Conservation (phyloP, 2,888 invertebrate genomes). For the Atethmia centrago region DNA sequence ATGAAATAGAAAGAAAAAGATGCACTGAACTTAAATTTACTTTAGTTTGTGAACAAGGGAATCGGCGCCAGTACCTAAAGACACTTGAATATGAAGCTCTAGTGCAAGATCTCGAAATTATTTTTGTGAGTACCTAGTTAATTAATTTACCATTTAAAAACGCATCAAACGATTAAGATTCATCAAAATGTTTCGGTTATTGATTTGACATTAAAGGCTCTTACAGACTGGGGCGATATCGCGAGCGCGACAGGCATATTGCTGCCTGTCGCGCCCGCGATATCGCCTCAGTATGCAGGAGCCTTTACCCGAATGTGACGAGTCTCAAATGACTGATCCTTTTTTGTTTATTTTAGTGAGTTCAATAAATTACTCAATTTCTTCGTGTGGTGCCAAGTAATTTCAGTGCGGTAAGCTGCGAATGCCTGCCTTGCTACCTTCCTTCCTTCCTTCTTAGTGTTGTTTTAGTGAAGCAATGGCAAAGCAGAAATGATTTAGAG, state of each 20-base stretch:
- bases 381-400: not conserved
- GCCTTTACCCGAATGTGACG: too few species aligned
- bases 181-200: constrained; percentile 1
- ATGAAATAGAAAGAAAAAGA: too few species aligned
- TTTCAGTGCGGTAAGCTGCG: not conserved
- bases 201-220: constrained; percentile 9
- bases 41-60: too few species aligned
- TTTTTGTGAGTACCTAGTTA: not conserved
- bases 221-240: too few species aligned
- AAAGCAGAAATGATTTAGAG: constrained; percentile 3
- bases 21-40: too few species aligned
- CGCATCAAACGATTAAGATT: not conserved
- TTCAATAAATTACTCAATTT: not conserved
- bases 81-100: not conserved
- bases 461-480: not conserved
- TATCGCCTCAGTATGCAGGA: too few species aligned
- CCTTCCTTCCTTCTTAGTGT: not conserved
- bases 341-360: not conserved
- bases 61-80: not conserved
- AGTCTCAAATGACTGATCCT: not conserved
- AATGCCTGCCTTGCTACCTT: too few species aligned
- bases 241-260: too few species aligned
- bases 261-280: too few species aligned
- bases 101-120: not conserved
- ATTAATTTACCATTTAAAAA: constrained; percentile 7